These are phyloP conservation scores for Zaprionus obscuricornis DNA, from an alignment of 2,888 invertebrate species.

Conservation along the genomic window DNA sequence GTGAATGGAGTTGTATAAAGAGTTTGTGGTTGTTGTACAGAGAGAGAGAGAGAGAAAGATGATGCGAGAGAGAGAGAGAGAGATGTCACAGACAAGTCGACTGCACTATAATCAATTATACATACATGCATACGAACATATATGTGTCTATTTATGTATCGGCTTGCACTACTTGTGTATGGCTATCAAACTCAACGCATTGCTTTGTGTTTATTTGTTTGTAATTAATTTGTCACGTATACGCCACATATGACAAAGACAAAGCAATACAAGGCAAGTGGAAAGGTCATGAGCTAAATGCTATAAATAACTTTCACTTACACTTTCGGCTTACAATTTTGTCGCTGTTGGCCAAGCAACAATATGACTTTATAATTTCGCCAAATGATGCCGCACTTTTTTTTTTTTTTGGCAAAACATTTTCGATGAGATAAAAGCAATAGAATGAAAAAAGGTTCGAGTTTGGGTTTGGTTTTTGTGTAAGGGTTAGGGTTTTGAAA, in stretches of 20 bases:
- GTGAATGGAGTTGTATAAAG: background rate
- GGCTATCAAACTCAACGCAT: background rate
- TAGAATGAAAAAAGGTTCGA: too few relatives aligned
- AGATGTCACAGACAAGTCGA: constrained; percentile 1
- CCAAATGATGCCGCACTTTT: constrained; percentile 62
- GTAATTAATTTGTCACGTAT: constrained; percentile 52
- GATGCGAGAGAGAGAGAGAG: background rate
- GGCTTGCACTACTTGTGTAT: too few relatives aligned
- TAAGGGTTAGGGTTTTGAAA: too few relatives aligned
- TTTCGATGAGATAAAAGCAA: too few relatives aligned
- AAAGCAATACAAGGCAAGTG: background rate
- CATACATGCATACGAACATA: constrained; percentile 3
- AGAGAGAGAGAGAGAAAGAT: background rate
- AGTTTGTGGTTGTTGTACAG: too few relatives aligned
- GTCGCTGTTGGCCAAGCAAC: constrained; percentile 5
- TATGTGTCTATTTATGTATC: background rate
- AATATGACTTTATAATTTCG: constrained; percentile 72
- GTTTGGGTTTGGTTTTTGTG: too few relatives aligned
- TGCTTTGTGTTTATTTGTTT: constrained; percentile 14
- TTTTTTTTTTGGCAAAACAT: too few relatives aligned
- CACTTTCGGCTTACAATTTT: background rate
- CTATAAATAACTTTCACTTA: too few relatives aligned
- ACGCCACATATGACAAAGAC: constrained; percentile 17
- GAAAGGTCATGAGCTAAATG: too few relatives aligned
- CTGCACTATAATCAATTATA: too few relatives aligned